phyloP scores from a whole-genome alignment of 2,888 invertebrate species.

The Harpagoxenus sublaevis region DNA sequence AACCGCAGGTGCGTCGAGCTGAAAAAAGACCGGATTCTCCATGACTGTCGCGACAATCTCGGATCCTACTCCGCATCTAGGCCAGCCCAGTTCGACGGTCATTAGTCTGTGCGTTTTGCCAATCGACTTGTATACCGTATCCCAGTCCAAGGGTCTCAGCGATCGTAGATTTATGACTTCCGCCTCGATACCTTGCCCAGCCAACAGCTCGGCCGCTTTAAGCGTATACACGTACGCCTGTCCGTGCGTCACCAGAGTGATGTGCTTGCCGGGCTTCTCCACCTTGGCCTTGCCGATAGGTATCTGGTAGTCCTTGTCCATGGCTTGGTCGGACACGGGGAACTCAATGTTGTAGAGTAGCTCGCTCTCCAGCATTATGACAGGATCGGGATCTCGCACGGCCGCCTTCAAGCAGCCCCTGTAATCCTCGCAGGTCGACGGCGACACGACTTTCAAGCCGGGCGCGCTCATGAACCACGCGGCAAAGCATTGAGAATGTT shows the following conservation, averaged over 20 bases:
- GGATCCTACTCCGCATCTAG: conserved; percentile 87
- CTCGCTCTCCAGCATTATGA: conserved; percentile 90
- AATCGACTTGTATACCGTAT: conserved; percentile 86
- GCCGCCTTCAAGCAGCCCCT: conserved; percentile 89
- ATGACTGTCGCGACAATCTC: conserved; percentile 75
- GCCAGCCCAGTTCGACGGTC: conserved; percentile 90
- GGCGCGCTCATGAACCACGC: conserved; percentile 90
- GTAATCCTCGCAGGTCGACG: conserved; percentile 89
- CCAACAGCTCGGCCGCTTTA: conserved; percentile 72
- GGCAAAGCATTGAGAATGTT: conserved; percentile 90
- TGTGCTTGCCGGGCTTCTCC: conserved; percentile 74
- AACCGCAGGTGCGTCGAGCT: conserved; percentile 75
- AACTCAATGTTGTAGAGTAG: conserved; percentile 88
- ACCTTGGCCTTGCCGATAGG: conserved; percentile 77
- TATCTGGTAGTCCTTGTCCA: conserved; percentile 74
- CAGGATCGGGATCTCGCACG: conserved; percentile 89
- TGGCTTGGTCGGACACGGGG: conserved; percentile 82
- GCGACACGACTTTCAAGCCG: conserved; percentile 89
- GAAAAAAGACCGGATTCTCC: conserved; percentile 77
- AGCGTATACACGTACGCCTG: conserved; percentile 70
- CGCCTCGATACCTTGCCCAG: conserved; percentile 86
- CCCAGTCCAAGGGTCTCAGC: conserved; percentile 87
- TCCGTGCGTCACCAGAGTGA: conserved; percentile 72
- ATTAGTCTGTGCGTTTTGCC: conserved; percentile 89
- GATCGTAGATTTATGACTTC: conserved; percentile 89